A percentile compares a stretch with the other conserved stretches of the same genome.
Conservation (phyloP, 2,797 vertebrate species). For the Mico argentatus region DNA sequence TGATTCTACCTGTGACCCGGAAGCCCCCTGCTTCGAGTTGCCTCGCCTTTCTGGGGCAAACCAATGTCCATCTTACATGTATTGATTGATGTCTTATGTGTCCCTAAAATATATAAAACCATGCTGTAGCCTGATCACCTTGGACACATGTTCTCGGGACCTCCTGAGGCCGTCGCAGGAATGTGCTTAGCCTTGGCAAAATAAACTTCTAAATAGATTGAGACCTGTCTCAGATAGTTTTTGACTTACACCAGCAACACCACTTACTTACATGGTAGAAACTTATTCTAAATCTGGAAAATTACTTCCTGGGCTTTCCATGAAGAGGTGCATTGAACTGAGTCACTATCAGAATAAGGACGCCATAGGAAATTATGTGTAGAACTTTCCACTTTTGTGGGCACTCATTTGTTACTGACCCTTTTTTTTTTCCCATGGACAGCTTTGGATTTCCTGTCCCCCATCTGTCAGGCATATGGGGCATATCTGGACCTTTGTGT, state of each 20-base stretch:
- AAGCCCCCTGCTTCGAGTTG: background rate
- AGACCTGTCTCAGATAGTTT: background rate
- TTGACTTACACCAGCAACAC: background rate
- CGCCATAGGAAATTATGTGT: background rate
- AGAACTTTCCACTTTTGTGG: background rate
- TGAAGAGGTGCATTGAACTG: background rate
- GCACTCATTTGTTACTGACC: no score
- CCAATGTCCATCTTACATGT: background rate
- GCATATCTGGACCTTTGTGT: background rate
- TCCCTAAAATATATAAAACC: background rate
- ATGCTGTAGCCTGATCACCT: background rate
- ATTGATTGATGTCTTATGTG: background rate
- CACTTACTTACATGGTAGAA: background rate
- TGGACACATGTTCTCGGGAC: background rate
- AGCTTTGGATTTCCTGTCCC: background rate
- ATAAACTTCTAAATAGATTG: background rate
- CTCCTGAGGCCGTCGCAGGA: background rate
- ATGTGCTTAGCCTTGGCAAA: background rate
- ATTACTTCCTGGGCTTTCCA: background rate
- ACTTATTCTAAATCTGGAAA: background rate
- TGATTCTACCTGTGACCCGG: background rate
- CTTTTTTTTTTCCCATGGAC: background rate
- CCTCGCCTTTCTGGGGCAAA: background rate
- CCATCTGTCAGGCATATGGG: background rate
- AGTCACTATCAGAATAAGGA: background rate